phyloP scores from a whole-genome alignment of 2,797 vertebrate species.

The Linurgus olivaceus region DNA sequence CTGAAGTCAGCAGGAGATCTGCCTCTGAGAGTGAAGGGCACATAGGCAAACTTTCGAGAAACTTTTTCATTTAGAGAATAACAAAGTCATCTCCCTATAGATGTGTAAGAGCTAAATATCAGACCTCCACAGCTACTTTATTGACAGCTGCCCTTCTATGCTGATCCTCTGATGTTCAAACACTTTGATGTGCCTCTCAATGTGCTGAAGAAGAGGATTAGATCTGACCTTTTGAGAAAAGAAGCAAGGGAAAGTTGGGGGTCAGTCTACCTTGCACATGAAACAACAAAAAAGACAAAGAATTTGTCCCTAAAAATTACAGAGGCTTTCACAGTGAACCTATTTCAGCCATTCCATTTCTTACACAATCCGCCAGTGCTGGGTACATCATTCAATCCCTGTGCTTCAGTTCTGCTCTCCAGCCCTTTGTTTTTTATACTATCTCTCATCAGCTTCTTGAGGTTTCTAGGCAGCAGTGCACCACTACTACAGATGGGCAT shows the following conservation, averaged over 20 bases:
- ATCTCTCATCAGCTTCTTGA: neutral
- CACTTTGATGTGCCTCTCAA: neutral
- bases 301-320: neutral
- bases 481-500: accelerated
- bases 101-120: neutral
- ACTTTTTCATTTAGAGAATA: neutral
- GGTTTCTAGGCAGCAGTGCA: neutral
- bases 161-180: neutral
- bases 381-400: neutral
- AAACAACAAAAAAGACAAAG: neutral
- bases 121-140: neutral
- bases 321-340: neutral
- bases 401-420: neutral
- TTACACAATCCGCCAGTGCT: neutral
- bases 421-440: neutral
- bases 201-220: neutral
- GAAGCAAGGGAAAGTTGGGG: neutral
- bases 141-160: neutral
- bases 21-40: neutral
- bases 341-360: neutral
- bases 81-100: neutral
- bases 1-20: neutral
- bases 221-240: neutral
- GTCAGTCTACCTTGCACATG: neutral
- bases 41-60: neutral